Percentiles rank a stretch among this genome's conserved stretches.
phyloP scores from a whole-genome alignment of 2,888 invertebrate genomes.

The Anticlea derivata region DNA sequence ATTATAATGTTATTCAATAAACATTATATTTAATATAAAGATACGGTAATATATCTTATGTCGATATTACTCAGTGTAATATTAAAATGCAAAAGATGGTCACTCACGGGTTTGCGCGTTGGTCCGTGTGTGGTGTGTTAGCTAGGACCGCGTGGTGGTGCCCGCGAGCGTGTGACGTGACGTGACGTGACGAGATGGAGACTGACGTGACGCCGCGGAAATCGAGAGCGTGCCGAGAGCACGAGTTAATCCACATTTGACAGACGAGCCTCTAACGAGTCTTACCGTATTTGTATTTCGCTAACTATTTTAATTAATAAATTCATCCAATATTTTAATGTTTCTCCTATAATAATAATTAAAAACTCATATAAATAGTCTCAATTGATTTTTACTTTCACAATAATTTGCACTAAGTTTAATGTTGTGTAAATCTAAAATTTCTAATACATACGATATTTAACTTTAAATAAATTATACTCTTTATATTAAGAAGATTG shows the following conservation, averaged over 20 bases:
- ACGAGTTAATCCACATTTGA: conserved; percentile 61
- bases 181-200: conserved; percentile 16
- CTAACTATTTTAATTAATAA: conserved; percentile 85
- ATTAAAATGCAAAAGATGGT: conserved; percentile 63
- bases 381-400: conserved; percentile 78
- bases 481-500: conserved; percentile 82
- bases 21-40: conserved; percentile 71
- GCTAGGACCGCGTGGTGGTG: conserved; percentile 5
- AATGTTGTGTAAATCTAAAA: conserved; percentile 83
- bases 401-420: conserved; percentile 84
- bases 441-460: conserved; percentile 82
- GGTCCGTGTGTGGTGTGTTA: conserved; percentile 3
- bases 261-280: conserved; percentile 81
- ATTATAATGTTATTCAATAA: conserved; percentile 78
- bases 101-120: conserved; percentile 44
- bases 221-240: conserved; percentile 39
- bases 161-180: conserved; percentile 29
- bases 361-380: conserved; percentile 83
- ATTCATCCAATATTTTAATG: conserved; percentile 83
- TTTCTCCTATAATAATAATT: conserved; percentile 82
- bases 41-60: conserved; percentile 74
- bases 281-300: conserved; percentile 83
- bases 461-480: conserved; percentile 82
- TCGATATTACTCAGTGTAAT: conserved; percentile 72
- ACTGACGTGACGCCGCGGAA: conserved; percentile 25